Evolutionary conservation across 1,140 invertebrate genomes (phyloP), one percentile per base, ranked within the genome.

Genomic region (Adoxophyes honmai): DNA sequence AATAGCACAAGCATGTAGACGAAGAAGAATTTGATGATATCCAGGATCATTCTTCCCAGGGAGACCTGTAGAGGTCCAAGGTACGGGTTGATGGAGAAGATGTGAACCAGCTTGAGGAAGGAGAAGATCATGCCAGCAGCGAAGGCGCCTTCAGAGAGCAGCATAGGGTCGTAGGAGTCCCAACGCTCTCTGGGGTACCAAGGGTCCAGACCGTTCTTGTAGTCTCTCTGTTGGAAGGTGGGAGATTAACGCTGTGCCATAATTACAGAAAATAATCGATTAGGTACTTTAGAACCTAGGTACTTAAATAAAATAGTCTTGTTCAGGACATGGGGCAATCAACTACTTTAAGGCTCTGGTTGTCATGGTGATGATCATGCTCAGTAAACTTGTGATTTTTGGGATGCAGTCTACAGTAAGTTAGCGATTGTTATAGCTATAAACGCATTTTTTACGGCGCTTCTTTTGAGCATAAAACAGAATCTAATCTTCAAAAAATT

Each of bases 81-180:
- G 87, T 98, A 95, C 6, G 96, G 97, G 89, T 98, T 98, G 37
- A 98, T 96, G 44, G 96, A 98, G 91, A 98, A 98, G 75, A 98
- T 98, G 82, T 98, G 97, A 13, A 98, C 96, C 66, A 98, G 91
- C 81, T 98, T 98, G 33, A 98, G 89, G 70, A 97, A 98, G 66
- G 95, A 97, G 83, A 98, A 98, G 69, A 98, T 98, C 94, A 98
- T 98, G 61, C 95, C 97, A 0, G 96, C 96, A 0, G 96, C 96
- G 88, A 98, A 98, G 36, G 97, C 95, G 37, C 96, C 97, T 87
- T 99, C 97, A 0, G 96, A 97, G 1, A 98, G 91, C 10, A 98
- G 88, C 93, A 98, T 98, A 0, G 97, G 97, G 88, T 99, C 97
- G 76, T 95, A 98, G 0, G 96, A 94, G 82, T 97, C 93, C 97